Percentiles rank a stretch among this genome's conserved stretches.
phyloP scores from a whole-genome alignment of 1,140 invertebrate genomes.

The Octopus sinensis region DNA sequence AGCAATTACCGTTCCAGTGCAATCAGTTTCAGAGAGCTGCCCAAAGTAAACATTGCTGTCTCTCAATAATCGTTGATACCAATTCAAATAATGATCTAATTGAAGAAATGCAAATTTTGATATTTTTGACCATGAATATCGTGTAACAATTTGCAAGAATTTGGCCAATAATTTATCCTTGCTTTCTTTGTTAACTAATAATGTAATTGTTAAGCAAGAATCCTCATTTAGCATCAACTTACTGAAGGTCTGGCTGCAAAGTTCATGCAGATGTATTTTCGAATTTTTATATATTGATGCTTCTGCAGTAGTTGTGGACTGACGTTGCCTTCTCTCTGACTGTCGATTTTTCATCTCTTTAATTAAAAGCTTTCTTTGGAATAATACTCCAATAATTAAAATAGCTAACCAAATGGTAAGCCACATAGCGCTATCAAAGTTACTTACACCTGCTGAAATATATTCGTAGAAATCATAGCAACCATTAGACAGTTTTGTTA shows the following conservation, averaged over 20 bases:
- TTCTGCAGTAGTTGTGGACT: too few species aligned
- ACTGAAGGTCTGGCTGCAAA: too few species aligned
- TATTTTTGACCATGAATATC: conserved; percentile 66
- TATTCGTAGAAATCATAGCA: neutral
- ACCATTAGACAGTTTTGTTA: neutral
- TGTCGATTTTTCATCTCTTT: too few species aligned
- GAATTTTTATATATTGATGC: too few species aligned
- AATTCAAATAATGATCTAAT: conserved; percentile 83
- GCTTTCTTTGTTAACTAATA: conserved; percentile 85
- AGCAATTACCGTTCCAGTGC: conserved; percentile 92
- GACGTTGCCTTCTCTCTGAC: too few species aligned
- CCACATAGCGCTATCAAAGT: neutral
- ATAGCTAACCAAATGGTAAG: conserved; percentile 59
- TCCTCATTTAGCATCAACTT: too few species aligned
- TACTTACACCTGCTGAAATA: neutral
- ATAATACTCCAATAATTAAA: too few species aligned
- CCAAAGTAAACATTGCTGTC: conserved; percentile 64
- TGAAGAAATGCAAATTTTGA: conserved; percentile 85
- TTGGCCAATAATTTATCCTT: conserved; percentile 80
- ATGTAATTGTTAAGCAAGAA: conserved; percentile 78
- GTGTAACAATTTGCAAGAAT: conserved; percentile 91
- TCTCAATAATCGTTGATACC: conserved; percentile 87
- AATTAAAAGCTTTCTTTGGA: too few species aligned
- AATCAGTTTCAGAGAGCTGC: conserved; percentile 83
- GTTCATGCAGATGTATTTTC: too few species aligned